Evolutionary conservation across 2,888 invertebrate genomes (phyloP), one percentile per base, ranked within the genome.

Genomic region (Spilosoma lubricipeda): DNA sequence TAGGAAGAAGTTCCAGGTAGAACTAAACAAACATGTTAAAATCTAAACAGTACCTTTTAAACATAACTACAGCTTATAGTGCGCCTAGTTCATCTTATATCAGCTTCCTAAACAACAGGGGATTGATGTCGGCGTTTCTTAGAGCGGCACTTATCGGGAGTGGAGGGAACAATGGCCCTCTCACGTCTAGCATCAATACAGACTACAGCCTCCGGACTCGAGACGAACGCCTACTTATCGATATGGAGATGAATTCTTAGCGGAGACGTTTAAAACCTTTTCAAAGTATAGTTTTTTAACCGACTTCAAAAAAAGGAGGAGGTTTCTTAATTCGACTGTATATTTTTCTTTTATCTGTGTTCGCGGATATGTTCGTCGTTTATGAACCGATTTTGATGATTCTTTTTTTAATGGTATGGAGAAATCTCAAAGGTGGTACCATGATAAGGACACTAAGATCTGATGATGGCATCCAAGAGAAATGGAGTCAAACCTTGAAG

Each of bases 181-280:
- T 42, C 39, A 3, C 42, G 42, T 39, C 59, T 39, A 70, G 70
- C 77, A 75, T 75, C 52, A 78, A 82, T 77, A 75, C 59, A 30
- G 66, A 69, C 67, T 66, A 63, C 48, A 39, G 52, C 27, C 27
- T 59, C 15, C 59, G 27, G 52, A 56, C 52, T n/a, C 52, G n/a
- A 56, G 59, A 27, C n/a, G 59, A 56, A 27, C 27, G 18, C 15
- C 63, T 18, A 63, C 30, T 63, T 63, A 63, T 63, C 63, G 63
- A 30, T 30, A 13, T 18, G 4, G 30, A 63, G 30, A 30, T 30
- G 59, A 15, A 30, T 63, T 63, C 63, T 30, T 63, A 30, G 18
- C 5, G 4, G 27, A 30, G 30, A 30, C 13, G 63, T 2, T 63
- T 63, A 30, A 63, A 63, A 63, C 18, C 59, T 59, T 27, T 59